phyloP scores from a whole-genome alignment of 2,888 invertebrate species.

The Platycheirus rosarum region DNA sequence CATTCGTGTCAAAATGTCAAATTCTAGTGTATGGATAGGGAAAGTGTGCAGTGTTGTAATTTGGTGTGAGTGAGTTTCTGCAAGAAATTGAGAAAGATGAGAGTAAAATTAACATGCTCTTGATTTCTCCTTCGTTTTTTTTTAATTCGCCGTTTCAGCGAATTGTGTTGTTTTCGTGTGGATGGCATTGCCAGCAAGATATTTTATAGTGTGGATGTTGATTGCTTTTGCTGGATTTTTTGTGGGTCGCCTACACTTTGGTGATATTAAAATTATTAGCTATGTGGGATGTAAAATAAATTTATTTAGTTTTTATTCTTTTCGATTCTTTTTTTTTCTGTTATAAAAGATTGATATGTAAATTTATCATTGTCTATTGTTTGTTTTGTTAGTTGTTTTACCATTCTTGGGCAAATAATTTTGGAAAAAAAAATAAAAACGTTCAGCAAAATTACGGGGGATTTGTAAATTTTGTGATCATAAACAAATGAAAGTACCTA shows the following conservation, averaged over 20 bases:
- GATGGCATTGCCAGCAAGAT: slow-evolving; percentile 64
- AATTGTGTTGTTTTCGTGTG: slow-evolving; percentile 35
- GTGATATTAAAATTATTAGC: slow-evolving; percentile 17
- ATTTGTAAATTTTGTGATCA: too few species aligned
- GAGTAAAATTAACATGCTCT: slow-evolving; percentile 48
- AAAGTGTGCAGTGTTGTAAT: slow-evolving; percentile 56
- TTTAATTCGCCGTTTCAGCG: not conserved
- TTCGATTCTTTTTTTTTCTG: slow-evolving; percentile 18
- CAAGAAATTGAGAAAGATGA: slow-evolving; percentile 67
- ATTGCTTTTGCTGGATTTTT: slow-evolving; percentile 58
- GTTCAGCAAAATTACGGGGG: too few species aligned
- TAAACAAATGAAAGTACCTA: too few species aligned
- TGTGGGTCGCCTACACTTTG: slow-evolving; percentile 72
- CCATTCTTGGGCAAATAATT: slow-evolving; percentile 58
- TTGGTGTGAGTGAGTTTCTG: slow-evolving; percentile 70
- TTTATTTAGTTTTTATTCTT: slow-evolving; percentile 25
- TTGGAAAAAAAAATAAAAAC: slow-evolving; percentile 51
- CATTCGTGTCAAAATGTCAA: slow-evolving; percentile 62
- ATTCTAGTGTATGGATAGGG: slow-evolving; percentile 35
- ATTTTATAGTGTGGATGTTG: slow-evolving; percentile 51
- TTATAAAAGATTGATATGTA: slow-evolving; percentile 38
- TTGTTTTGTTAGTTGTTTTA: slow-evolving; percentile 45
- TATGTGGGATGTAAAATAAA: slow-evolving; percentile 57
- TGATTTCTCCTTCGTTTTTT: slow-evolving; percentile 42
- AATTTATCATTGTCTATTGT: slow-evolving; percentile 52